These are phyloP conservation scores for Trachelus troglodyta DNA, from an alignment of 2,888 invertebrate genomes.

Conservation along the genomic window DNA sequence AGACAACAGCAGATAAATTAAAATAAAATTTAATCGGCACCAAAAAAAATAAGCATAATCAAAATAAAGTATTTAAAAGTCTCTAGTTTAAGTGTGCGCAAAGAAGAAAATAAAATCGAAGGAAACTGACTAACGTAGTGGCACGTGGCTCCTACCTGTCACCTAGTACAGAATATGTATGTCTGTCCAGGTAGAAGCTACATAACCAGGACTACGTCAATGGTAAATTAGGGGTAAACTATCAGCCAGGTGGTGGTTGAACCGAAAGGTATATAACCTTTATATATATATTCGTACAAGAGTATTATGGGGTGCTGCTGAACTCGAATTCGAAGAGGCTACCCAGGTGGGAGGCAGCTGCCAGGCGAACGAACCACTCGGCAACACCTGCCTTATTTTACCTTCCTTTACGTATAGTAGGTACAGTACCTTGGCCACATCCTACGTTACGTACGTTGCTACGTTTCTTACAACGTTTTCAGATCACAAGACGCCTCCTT, in stretches of 20 bases:
- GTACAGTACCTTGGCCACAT: slow-evolving; percentile 2
- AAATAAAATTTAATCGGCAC: background rate
- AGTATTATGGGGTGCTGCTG: background rate
- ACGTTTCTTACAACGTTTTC: slow-evolving; percentile 7
- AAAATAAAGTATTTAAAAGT: background rate
- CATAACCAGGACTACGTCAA: background rate
- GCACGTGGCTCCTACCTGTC: background rate
- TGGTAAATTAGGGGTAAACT: background rate
- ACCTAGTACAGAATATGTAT: background rate
- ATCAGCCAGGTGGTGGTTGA: background rate
- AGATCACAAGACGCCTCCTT: background rate
- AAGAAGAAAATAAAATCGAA: background rate
- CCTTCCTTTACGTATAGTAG: slow-evolving; percentile 33
- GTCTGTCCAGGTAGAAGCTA: background rate
- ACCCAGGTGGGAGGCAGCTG: slow-evolving; percentile 67
- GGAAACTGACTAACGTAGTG: background rate
- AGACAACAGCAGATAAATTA: no score
- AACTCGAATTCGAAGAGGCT: background rate
- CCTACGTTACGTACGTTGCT: slow-evolving; percentile 13
- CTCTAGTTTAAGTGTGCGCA: background rate
- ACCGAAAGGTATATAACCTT: background rate
- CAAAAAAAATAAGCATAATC: no score
- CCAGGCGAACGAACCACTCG: slow-evolving; percentile 51
- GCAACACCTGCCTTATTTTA: slow-evolving; percentile 54
- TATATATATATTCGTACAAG: background rate